Evolutionary conservation across 2,888 invertebrate species (phyloP).

Genomic region (Melieria picta): DNA sequence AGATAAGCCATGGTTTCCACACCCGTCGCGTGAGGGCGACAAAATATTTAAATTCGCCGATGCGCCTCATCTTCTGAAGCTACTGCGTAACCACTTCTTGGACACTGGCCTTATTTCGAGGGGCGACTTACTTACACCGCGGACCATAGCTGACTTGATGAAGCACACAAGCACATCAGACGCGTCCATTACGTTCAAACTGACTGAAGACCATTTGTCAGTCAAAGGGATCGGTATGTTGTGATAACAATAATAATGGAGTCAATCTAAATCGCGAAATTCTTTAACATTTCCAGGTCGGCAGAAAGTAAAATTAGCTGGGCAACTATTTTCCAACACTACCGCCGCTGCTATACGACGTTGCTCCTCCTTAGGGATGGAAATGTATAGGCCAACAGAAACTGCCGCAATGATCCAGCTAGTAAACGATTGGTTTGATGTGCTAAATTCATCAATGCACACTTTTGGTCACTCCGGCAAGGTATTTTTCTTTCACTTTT

Average conservation of each 20-base stretch:
- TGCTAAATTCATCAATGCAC: too few relatives aligned
- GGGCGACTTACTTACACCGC: constrained; percentile 16
- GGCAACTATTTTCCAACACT: too few relatives aligned
- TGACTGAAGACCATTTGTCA: constrained; percentile 28
- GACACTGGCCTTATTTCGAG: constrained; percentile 36
- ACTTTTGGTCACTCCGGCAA: too few relatives aligned
- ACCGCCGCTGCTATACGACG: too few relatives aligned
- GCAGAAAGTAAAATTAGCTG: too few relatives aligned
- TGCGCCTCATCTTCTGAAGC: constrained; percentile 37
- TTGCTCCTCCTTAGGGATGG: too few relatives aligned
- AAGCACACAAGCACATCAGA: constrained; percentile 5
- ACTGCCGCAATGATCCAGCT: too few relatives aligned
- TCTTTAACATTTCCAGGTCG: too few relatives aligned
- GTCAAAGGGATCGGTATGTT: constrained; percentile 8
- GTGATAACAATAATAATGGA: background rate
- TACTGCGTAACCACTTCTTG: constrained; percentile 42
- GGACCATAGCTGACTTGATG: constrained; percentile 23
- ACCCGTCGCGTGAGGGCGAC: constrained; percentile 33
- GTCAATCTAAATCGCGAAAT: too few relatives aligned
- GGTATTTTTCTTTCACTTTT: too few relatives aligned
- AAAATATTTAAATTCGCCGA: constrained; percentile 38
- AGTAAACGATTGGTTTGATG: too few relatives aligned
- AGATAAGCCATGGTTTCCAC: constrained; percentile 39
- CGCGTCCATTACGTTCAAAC: constrained; percentile 17
- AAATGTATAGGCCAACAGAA: too few relatives aligned